These are phyloP conservation scores for Limnephilus marmoratus DNA, from an alignment of 2,888 invertebrate species.

Conservation along the genomic window DNA sequence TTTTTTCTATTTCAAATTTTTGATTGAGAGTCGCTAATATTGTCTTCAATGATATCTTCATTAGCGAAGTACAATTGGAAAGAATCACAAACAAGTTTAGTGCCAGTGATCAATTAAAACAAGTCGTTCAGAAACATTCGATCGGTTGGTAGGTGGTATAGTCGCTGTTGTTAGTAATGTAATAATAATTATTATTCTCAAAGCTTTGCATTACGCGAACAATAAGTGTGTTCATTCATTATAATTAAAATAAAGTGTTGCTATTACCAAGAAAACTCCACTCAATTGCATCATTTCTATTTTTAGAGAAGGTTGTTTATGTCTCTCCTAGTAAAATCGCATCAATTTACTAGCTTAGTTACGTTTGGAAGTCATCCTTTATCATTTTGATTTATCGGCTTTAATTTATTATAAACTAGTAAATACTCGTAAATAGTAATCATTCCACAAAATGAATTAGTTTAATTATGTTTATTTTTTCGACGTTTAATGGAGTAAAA, in stretches of 20 bases:
- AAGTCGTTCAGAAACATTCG: neutral
- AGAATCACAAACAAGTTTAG: neutral
- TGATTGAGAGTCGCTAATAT: too few species aligned
- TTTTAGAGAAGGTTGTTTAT: neutral
- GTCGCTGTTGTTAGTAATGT: neutral
- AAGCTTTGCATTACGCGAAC: neutral
- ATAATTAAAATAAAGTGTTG: conserved; percentile 2
- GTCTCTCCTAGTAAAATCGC: neutral
- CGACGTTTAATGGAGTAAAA: neutral
- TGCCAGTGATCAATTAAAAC: neutral
- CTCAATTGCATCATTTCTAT: conserved; percentile 11
- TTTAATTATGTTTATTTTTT: neutral
- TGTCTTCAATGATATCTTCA: neutral
- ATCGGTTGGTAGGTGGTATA: neutral
- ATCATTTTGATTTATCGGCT: neutral
- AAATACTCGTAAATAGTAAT: neutral
- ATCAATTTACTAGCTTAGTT: neutral
- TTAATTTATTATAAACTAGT: neutral
- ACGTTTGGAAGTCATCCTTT: neutral
- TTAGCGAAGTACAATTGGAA: neutral
- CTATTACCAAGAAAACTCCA: neutral
- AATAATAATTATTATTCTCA: neutral
- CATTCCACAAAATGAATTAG: neutral
- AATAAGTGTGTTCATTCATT: conserved; percentile 4
- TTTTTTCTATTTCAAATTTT: too few species aligned